These are phyloP conservation scores for Spinibarbus caldwelli DNA, from an alignment of 2,797 vertebrate genomes.

Conservation along the genomic window DNA sequence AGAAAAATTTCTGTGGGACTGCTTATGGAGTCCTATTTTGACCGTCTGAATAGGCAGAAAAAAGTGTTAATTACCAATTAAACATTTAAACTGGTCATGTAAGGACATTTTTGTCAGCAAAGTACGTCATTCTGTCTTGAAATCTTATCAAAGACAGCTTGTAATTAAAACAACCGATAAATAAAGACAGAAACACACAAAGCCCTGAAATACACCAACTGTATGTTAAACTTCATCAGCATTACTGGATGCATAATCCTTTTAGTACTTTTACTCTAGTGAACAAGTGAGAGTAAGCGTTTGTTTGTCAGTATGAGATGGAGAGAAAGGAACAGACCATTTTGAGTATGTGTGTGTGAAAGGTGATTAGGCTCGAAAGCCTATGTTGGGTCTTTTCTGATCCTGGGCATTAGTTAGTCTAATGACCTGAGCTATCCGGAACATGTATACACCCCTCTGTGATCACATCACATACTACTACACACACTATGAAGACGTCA, in stretches of 20 bases:
- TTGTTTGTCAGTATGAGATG: not conserved
- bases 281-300: not conserved
- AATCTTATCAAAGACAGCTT: constrained; percentile 20
- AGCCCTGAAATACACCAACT: not conserved
- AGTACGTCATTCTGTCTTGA: not conserved
- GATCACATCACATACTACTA: not conserved
- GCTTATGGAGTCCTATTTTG: not conserved
- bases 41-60: not conserved
- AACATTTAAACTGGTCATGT: not conserved
- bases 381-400: constrained; percentile 33
- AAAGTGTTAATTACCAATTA: not conserved
- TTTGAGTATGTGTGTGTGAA: not conserved
- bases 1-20: not conserved
- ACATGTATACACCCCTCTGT: not conserved
- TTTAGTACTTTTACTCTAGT: not conserved
- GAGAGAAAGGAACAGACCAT: not conserved
- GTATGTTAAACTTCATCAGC: not conserved
- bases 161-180: constrained; percentile 16
- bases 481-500: not conserved
- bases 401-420: constrained; percentile 35
- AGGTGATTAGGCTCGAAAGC: not conserved
- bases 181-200: not conserved
- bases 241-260: not conserved
- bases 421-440: constrained; percentile 20
- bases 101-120: constrained; percentile 8